These are phyloP conservation scores for Chrysopa pallens DNA, from an alignment of 1,140 invertebrate genomes.

Conservation along the genomic window DNA sequence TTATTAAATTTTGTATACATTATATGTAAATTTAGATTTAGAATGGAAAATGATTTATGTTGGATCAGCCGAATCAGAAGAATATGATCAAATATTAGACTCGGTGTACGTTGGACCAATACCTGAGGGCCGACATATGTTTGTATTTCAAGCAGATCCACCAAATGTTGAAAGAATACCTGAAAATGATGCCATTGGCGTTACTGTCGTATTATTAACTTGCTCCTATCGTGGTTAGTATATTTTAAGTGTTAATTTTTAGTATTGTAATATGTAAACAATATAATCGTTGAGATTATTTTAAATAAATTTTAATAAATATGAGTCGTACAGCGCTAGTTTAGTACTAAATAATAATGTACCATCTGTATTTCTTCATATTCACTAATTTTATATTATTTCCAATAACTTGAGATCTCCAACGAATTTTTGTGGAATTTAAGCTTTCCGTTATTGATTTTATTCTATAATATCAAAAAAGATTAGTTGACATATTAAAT, in stretches of 20 bases:
- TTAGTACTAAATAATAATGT: too few species aligned
- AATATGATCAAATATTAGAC: conserved; percentile 89
- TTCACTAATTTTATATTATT: too few species aligned
- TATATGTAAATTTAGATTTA: conserved; percentile 48
- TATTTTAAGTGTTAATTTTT: background rate
- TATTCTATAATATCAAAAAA: too few species aligned
- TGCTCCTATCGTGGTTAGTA: conserved; percentile 62
- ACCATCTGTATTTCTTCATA: too few species aligned
- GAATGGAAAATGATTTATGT: conserved; percentile 99
- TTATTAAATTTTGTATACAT: background rate
- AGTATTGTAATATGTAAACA: too few species aligned
- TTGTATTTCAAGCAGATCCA: conserved; percentile 91
- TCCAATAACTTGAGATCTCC: too few species aligned
- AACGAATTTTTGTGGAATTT: too few species aligned
- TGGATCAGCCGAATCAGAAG: conserved; percentile 91
- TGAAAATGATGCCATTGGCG: conserved; percentile 86
- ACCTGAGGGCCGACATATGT: conserved; percentile 93
- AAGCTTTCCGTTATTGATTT: too few species aligned
- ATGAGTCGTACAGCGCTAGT: too few species aligned
- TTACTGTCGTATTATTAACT: conserved; percentile 90
- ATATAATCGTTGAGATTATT: too few species aligned
- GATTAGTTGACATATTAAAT: too few species aligned
- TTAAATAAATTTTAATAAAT: too few species aligned
- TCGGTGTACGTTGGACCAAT: conserved; percentile 95
- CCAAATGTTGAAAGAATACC: conserved; percentile 89